Conservation (phyloP, 2,113 vertebrate genomes). For the Peromyscus maniculatus region DNA sequence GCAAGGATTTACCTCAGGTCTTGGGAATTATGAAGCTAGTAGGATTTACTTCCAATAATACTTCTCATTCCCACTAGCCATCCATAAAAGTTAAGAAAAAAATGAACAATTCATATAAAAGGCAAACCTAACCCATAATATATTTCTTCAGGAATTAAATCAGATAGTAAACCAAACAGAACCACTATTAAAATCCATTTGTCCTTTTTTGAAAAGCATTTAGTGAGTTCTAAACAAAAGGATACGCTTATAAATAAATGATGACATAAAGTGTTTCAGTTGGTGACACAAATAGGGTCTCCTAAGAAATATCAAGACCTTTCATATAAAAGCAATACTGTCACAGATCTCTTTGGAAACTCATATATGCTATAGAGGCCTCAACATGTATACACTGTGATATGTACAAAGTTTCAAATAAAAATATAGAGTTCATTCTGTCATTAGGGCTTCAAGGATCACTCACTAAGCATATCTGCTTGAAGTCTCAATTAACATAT, state of each 20-base stretch:
- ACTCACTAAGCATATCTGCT: background rate
- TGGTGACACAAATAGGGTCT: background rate
- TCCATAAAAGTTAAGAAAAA: constrained; percentile 16
- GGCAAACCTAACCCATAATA: background rate
- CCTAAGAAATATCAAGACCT: background rate
- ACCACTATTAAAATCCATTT: background rate
- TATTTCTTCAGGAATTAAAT: constrained; percentile 30
- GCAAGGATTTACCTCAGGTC: background rate
- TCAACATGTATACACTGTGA: background rate
- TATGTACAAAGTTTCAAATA: background rate
- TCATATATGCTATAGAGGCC: background rate
- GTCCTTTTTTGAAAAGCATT: constrained; percentile 25
- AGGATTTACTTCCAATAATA: constrained; percentile 36
- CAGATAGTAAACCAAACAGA: constrained; percentile 24
- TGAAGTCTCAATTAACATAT: constrained; percentile 22
- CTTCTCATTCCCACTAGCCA: constrained; percentile 1
- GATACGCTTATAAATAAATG: background rate
- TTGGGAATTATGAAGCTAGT: constrained; percentile 1
- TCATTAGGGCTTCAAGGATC: background rate
- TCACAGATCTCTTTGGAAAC: background rate
- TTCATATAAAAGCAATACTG: background rate
- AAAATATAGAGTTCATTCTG: constrained; percentile 23
- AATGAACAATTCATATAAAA: background rate
- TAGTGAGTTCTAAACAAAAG: background rate
- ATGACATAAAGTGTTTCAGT: background rate